phyloP scores from a whole-genome alignment of 1,140 invertebrate genomes.

The Rhopalosiphum padi region DNA sequence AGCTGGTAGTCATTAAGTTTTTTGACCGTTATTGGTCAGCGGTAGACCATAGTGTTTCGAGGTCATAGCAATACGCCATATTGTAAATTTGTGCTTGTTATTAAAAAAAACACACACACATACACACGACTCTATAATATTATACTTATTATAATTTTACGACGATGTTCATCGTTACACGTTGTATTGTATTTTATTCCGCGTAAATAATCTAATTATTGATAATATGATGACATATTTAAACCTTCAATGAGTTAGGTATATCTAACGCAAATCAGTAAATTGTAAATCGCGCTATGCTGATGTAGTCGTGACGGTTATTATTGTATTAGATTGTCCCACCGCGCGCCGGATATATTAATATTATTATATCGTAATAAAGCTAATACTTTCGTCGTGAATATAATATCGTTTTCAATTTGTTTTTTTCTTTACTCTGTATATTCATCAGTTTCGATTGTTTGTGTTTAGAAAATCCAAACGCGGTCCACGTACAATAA shows the following conservation, averaged over 20 bases:
- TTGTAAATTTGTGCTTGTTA: neutral
- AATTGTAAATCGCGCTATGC: neutral
- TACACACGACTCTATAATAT: no score
- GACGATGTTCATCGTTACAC: neutral
- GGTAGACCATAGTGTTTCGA: neutral
- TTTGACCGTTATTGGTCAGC: neutral
- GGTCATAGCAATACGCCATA: neutral
- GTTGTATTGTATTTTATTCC: neutral
- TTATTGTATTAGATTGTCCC: neutral
- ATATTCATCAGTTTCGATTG: conserved; percentile 36
- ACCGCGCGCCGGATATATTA: neutral
- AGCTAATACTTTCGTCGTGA: neutral
- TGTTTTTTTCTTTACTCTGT: neutral
- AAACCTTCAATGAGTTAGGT: neutral
- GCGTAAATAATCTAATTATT: neutral
- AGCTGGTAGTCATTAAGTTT: neutral
- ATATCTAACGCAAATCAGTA: neutral
- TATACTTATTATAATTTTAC: neutral
- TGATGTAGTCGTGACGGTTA: neutral
- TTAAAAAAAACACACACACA: neutral
- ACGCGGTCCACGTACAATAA: conserved; percentile 6
- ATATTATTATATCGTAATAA: neutral
- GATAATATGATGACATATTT: neutral
- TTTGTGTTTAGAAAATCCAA: conserved; percentile 24
- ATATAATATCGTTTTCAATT: neutral